Base-by-base conservation (phyloP, 2,113 vertebrate species). In the Equus quagga region DNA sequence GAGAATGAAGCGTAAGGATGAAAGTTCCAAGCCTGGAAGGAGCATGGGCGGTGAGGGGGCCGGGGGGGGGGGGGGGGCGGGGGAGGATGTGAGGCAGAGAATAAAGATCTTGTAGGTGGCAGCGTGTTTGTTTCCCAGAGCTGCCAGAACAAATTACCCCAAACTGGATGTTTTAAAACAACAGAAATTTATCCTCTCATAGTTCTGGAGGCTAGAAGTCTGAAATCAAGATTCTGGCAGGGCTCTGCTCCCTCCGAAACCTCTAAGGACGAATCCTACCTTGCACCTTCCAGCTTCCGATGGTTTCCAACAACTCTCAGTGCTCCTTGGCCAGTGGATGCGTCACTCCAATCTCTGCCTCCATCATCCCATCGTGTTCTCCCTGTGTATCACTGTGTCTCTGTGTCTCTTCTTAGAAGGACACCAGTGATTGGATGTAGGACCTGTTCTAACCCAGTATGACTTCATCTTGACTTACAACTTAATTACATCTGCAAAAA, bases 381-480 rank as follows among this genome's bases (percentile, higher is more conserved):
- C 46, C 36, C 56, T 26, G 46, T 31, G 73, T 24, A 14, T 65
- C 46, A 13, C 56, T n/a, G 65, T 24, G 19, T 65, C 46, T 21
- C 56, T n/a, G 65, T 41, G 64, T 89, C 12, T 92, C n/a, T 54
- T 84, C 72, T 72, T 89, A 19, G 23, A 76, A 72, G 46, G 65
- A 51, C 3, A 14, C 14, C 6, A 8, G 75, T 24, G 56, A 85
- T 14, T 67, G 44, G 2, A 65, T 18, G 70, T 24, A 64, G 23
- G 33, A 8, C 24, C 28, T 15, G 13, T 6, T 17, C 49, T 91
- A 49, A 88, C 28, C 75, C n/a, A 67, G 18, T 46, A 26, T 18
- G 23, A 46, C 56, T 24, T 31, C 31, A 46, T 62, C 88, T 73
- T 36, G 49, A 88, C 28, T 73, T 56, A 60, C 8, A 67, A 24